These are phyloP conservation scores for Sciaenops ocellatus DNA, from an alignment of 2,797 vertebrate genomes.

Conservation along the genomic window DNA sequence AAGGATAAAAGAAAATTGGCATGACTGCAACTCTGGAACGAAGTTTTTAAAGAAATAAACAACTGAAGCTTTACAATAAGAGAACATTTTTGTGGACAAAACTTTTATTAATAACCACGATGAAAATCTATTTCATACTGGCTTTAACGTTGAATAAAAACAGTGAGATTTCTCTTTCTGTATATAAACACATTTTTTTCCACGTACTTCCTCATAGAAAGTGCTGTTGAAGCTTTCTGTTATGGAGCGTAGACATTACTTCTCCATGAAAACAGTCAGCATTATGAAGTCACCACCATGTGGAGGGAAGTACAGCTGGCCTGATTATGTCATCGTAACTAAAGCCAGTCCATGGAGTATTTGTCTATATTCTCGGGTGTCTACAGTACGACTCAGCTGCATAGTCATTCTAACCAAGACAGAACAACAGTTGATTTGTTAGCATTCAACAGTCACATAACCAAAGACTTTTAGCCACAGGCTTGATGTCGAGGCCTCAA, in stretches of 20 bases:
- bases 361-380: not conserved
- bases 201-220: conserved; percentile 34
- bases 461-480: too few relatives aligned
- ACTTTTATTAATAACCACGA: not conserved
- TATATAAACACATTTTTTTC: not conserved
- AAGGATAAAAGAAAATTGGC: not conserved
- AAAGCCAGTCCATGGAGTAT: not conserved
- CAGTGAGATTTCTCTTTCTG: conserved; percentile 7
- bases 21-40: not conserved
- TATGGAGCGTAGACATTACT: not conserved
- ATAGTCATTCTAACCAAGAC: not conserved
- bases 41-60: conserved; percentile 4
- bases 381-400: not conserved
- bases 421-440: not conserved
- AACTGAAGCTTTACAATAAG: not conserved
- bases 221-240: conserved; percentile 25
- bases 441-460: not conserved
- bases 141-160: not conserved
- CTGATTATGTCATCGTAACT: conserved; percentile 12
- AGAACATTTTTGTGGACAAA: not conserved
- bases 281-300: conserved; percentile 2
- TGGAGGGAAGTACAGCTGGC: not conserved
- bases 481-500: not conserved
- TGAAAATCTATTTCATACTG: not conserved
- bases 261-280: conserved; percentile 26